Percentiles rank a stretch among this genome's conserved stretches.
These are phyloP conservation scores for Tetranychus piercei DNA, from an alignment of 2,888 invertebrate genomes.

Conservation along the genomic window DNA sequence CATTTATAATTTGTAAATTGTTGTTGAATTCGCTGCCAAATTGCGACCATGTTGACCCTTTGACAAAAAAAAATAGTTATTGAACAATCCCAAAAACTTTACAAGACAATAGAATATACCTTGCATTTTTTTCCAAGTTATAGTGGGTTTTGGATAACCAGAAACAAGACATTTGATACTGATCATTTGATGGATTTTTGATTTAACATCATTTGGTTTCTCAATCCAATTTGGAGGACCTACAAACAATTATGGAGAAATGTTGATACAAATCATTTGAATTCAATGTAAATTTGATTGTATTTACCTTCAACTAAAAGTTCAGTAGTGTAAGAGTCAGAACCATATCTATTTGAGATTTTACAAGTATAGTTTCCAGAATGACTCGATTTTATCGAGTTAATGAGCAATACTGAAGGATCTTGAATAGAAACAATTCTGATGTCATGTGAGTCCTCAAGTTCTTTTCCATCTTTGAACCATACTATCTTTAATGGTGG, in stretches of 20 bases:
- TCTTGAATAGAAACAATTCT: background rate
- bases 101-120: background rate
- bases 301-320: background rate
- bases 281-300: background rate
- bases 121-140: background rate
- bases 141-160: background rate
- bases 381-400: slow-evolving; percentile 24
- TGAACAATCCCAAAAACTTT: background rate
- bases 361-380: slow-evolving; percentile 28
- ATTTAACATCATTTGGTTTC: background rate
- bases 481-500: background rate
- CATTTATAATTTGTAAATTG: background rate
- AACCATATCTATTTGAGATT: slow-evolving; percentile 11
- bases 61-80: background rate
- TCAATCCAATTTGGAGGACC: background rate
- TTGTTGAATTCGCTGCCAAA: background rate
- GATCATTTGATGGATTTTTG: slow-evolving; percentile 3
- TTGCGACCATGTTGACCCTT: background rate
- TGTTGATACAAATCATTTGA: background rate
- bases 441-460: background rate
- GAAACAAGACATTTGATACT: slow-evolving; percentile 4
- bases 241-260: background rate
- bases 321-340: background rate
- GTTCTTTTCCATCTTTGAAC: background rate
- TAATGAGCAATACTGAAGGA: slow-evolving; percentile 23